Evolutionary conservation across 2,797 vertebrate genomes (phyloP), one percentile per base, ranked within the genome.

Genomic region (Lithobates sylvaticus): DNA sequence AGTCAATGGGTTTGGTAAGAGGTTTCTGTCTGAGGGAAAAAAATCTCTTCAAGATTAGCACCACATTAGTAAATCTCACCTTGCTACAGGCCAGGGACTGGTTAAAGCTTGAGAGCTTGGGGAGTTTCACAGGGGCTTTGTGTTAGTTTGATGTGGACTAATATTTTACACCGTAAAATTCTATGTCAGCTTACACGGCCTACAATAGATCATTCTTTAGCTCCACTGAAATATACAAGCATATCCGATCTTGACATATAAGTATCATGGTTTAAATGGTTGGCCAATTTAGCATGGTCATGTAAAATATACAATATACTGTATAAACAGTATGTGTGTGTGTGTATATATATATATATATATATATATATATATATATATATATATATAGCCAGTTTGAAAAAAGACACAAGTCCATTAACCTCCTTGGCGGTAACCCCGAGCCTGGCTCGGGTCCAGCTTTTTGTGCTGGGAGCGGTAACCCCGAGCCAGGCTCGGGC

Each of bases 31-130:
- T 73, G 32, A 27, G 10, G 50, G 58, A 73, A 27, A 32, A 32
- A 81, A 81, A 73, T 71, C 36, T 81, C 61, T 82, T 13, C 79
- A 72, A 70, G 34, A 73, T 82, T 82, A 82, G 72, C 80, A 82
- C 50, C 70, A 73, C 70, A 82, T 82, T 73, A 82, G 50, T 73
- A 54, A 64, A 64, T 73, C 50, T 82, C 80, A 42, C n/a, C n/a
- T 73, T 65, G 58, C 47, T 39, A 32, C 70, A 42, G 32, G 50
- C 70, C 21, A 27, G 44, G n/a, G 68, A 29, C 21, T 44, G 12
- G 77, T 44, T 44, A 68, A 34, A 26, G 32, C 29, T 47, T 71
- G 42, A 39, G n/a, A 12, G 34, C 32, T 64, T 39, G 26, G 65
- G 70, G 69, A 65, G 42, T 73, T 73, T 29, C 36, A n/a, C 27